Conservation (phyloP, 2,113 vertebrate genomes). For the Mormyrus lacerda region DNA sequence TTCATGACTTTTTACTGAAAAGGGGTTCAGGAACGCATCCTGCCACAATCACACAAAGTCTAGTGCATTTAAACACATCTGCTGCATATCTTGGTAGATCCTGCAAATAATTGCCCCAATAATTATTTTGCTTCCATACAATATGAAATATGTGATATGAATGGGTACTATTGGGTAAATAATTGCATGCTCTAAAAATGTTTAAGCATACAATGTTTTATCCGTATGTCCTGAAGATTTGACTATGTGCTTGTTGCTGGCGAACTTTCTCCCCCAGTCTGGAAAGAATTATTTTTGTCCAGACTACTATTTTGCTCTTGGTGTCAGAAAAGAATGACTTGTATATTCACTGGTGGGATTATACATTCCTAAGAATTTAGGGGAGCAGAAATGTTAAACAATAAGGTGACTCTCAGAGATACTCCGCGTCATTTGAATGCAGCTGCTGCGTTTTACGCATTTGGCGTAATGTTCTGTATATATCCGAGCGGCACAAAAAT, state of each 20-base stretch:
- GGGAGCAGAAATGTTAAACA: constrained; percentile 25
- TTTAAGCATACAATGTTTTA: constrained; percentile 17
- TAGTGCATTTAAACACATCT: background rate
- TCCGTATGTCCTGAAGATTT: constrained; percentile 29
- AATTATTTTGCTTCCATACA: constrained; percentile 1
- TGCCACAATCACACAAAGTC: background rate
- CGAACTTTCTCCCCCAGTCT: constrained; percentile 32
- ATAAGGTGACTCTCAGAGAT: constrained; percentile 26
- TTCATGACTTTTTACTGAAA: background rate
- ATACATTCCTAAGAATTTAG: constrained; percentile 38
- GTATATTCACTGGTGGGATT: constrained; percentile 33
- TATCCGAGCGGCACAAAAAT: background rate
- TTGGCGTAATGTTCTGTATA: background rate
- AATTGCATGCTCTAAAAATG: background rate
- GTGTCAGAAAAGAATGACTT: constrained; percentile 40
- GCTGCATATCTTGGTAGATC: background rate
- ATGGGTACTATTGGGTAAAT: background rate
- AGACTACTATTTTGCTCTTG: constrained; percentile 33
- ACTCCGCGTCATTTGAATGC: constrained; percentile 38
- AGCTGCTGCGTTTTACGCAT: constrained; percentile 21
- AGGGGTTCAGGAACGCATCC: background rate
- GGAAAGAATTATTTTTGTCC: constrained; percentile 42
- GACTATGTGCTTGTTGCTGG: constrained; percentile 43
- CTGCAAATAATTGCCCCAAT: background rate
- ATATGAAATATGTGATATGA: background rate